Evolutionary conservation across 2,797 vertebrate genomes (phyloP).

Genomic region (Tapirus indicus): DNA sequence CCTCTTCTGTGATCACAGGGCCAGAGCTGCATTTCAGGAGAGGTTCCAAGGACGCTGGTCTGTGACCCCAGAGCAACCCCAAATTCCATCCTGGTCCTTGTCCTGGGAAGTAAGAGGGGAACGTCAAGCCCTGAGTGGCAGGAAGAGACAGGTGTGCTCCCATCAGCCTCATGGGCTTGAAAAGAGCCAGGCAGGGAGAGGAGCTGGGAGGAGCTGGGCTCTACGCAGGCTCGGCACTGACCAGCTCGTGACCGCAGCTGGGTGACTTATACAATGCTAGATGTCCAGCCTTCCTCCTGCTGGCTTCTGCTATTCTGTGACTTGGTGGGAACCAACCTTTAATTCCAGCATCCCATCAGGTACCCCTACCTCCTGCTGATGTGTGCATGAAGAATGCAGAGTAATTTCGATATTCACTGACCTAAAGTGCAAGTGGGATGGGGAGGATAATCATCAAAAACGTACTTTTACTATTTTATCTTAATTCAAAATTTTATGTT

Average conservation of each 20-base stretch:
- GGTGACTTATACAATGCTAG: accelerated
- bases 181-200: neutral
- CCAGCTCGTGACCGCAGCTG: accelerated
- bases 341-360: neutral
- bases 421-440: too few relatives aligned
- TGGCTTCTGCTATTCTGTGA: too few relatives aligned
- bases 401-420: neutral
- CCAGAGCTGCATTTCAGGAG: neutral
- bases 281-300: accelerated
- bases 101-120: neutral
- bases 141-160: accelerated
- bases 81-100: neutral
- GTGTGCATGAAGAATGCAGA: neutral
- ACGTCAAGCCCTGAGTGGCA: neutral
- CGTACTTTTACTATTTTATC: neutral
- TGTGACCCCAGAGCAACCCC: neutral
- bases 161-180: neutral
- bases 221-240: accelerated
- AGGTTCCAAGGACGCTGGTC: too few relatives aligned
- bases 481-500: neutral
- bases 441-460: neutral
- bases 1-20: neutral
- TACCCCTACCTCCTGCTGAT: neutral
- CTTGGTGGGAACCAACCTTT: neutral
- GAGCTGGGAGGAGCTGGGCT: neutral